Evolutionary conservation across 2,888 invertebrate genomes (phyloP), one percentile per base, ranked within the genome.

Genomic region (Tryphoninae sp.): DNA sequence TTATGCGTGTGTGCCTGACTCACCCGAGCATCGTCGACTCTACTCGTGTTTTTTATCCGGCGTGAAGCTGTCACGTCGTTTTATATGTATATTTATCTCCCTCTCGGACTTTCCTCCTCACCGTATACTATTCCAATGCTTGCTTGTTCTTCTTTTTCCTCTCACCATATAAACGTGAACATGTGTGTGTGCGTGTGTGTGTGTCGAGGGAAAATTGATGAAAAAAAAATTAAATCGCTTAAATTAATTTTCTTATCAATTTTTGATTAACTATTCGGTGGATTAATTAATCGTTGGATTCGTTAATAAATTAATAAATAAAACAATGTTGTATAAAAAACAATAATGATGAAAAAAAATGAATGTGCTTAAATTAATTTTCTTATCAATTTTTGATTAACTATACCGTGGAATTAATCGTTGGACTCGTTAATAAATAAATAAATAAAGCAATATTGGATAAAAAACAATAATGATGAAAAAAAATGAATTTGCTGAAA

Each of bases 61-160:
- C 88, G 86, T 84, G 86, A 88, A 88, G 88, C 89, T 89, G 89
- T 89, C 89, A 88, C 85, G 83, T 78, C 83, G 85, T 88, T 89
- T 89, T 88, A 89, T 86, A 85, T 86, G 87, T 89, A 89, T 89
- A 89, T 89, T 89, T 89, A 88, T 88, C 87, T 87, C 84, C 73
- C 84, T 80, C 83, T 68, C 76, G 53, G 75, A 64, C 77, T 72
- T 74, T 69, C 76, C 82, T 64, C 72, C 72, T 45, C 64, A 55
- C 62, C 58, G 67, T 40, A 42, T 64, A 69, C 82, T 59, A 74
- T 82, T 83, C 74, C 83, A 84, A 84, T 85, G 84, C 84, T 64
- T 73, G 55, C 72, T 68, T 58, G 61, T 68, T 75, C 69, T 77
- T 80, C 72, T 73, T 64, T 73, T 82, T 84, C 85, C 86, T 87